Conservation (phyloP, 53 echinoderm and acorn worm species). For the Stichopus horrens region DNA sequence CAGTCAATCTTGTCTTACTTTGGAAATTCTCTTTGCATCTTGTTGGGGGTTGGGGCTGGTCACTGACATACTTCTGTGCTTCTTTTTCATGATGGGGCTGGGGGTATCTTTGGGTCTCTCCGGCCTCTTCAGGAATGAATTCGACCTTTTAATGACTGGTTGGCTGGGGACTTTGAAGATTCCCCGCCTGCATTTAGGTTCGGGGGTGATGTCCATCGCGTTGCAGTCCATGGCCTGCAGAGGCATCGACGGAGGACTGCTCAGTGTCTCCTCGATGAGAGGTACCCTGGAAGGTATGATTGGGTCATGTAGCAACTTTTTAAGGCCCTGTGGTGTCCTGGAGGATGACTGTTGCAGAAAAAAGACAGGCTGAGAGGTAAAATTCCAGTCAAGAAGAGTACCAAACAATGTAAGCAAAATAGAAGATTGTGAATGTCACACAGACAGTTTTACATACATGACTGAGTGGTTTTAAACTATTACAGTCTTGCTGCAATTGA, state of each 20-base stretch:
- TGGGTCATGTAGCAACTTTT: slow-evolving; percentile 39
- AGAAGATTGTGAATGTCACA: too few relatives aligned
- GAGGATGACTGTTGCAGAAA: neutral
- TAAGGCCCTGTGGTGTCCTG: slow-evolving; percentile 30
- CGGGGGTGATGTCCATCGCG: slow-evolving; percentile 68
- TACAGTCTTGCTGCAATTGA: too few relatives aligned
- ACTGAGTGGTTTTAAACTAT: too few relatives aligned
- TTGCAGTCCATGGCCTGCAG: slow-evolving; percentile 70
- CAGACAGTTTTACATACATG: too few relatives aligned
- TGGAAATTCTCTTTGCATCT: neutral
- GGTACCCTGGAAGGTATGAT: slow-evolving; percentile 4
- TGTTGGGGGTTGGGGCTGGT: slow-evolving; percentile 51
- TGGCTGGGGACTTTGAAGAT: slow-evolving; percentile 96
- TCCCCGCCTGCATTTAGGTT: slow-evolving; percentile 69
- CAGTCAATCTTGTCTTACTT: neutral
- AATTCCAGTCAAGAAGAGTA: too few relatives aligned
- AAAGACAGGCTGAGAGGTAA: too few relatives aligned
- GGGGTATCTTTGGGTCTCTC: slow-evolving; percentile 80
- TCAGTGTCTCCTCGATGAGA: neutral
- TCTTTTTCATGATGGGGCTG: slow-evolving; percentile 85
- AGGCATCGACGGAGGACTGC: neutral
- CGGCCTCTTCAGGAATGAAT: slow-evolving; percentile 76
- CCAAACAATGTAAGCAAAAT: too few relatives aligned
- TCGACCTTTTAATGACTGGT: slow-evolving; percentile 55
- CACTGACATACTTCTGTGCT: slow-evolving; percentile 67